Conservation (phyloP, 1,140 invertebrate species). For the Geopemphigus sp. region DNA sequence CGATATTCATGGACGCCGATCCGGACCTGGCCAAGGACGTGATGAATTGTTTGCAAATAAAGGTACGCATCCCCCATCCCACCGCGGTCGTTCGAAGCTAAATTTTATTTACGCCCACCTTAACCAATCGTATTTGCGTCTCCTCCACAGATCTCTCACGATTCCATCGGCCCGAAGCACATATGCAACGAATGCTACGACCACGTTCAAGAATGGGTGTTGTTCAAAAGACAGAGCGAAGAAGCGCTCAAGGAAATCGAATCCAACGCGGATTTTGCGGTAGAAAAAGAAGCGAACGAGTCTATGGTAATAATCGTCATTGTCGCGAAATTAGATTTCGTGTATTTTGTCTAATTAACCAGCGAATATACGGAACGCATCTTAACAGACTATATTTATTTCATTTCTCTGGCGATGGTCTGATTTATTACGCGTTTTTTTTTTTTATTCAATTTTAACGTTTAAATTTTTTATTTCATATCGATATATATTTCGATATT, state of each 20-base stretch:
- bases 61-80: too few relatives aligned
- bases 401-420: too few relatives aligned
- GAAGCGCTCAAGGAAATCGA: conserved; percentile 14
- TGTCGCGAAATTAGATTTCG: too few relatives aligned
- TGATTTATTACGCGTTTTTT: too few relatives aligned
- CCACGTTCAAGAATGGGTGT: conserved; percentile 32
- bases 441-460: too few relatives aligned
- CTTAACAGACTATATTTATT: too few relatives aligned
- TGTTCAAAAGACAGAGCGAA: conserved; percentile 38
- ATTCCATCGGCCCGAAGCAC: conserved; percentile 23
- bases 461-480: too few relatives aligned
- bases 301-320: too few relatives aligned
- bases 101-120: not conserved
- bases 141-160: not conserved
- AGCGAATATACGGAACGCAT: too few relatives aligned
- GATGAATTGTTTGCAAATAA: conserved; percentile 37
- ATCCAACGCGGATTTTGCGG: not conserved
- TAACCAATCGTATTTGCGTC: not conserved
- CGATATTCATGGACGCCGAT: conserved; percentile 26
- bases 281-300: not conserved
- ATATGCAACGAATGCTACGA: conserved; percentile 39
- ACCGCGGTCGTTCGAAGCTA: too few relatives aligned
- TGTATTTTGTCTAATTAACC: too few relatives aligned
- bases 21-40: conserved; percentile 26
- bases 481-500: too few relatives aligned